Percentiles rank a stretch among this genome's conserved stretches.
phyloP scores from a whole-genome alignment of 2,888 invertebrate species.

The Tanypteryx hageni region DNA sequence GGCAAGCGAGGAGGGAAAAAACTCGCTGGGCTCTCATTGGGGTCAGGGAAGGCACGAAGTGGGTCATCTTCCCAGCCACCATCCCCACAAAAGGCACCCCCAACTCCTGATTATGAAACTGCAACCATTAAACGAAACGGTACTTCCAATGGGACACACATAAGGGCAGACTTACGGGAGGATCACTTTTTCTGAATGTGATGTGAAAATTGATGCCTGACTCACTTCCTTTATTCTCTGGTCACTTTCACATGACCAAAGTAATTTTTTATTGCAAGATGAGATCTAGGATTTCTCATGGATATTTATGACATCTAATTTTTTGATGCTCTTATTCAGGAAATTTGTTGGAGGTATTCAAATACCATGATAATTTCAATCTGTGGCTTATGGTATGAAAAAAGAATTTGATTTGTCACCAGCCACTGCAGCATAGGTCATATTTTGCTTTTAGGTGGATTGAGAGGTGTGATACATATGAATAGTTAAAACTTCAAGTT shows the following conservation, averaged over 20 bases:
- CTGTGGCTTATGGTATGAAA: not conserved
- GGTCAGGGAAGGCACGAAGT: conserved; percentile 54
- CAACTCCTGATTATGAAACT: conserved; percentile 83
- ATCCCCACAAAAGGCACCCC: conserved; percentile 78
- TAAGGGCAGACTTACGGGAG: conserved; percentile 80
- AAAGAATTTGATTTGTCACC: not conserved
- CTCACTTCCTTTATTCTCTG: not conserved
- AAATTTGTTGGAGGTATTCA: not conserved
- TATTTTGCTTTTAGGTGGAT: too few species aligned
- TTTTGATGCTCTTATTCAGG: not conserved
- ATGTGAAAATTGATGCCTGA: not conserved
- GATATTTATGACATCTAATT: not conserved
- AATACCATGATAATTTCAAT: not conserved
- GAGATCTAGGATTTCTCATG: too few species aligned
- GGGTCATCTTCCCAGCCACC: conserved; percentile 75
- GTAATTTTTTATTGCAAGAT: not conserved
- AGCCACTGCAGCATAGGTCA: too few species aligned
- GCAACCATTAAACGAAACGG: conserved; percentile 86
- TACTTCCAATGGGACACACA: conserved; percentile 80
- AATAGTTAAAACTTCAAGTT: too few species aligned
- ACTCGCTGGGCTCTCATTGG: conserved; percentile 33
- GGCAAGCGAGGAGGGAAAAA: conserved; percentile 49
- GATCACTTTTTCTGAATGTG: conserved; percentile 81
- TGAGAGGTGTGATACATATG: too few species aligned
- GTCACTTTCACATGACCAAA: not conserved